Percentiles rank a stretch among this genome's conserved stretches.
These are phyloP conservation scores for Melanargia galathea DNA, from an alignment of 2,888 invertebrate genomes.

Conservation along the genomic window DNA sequence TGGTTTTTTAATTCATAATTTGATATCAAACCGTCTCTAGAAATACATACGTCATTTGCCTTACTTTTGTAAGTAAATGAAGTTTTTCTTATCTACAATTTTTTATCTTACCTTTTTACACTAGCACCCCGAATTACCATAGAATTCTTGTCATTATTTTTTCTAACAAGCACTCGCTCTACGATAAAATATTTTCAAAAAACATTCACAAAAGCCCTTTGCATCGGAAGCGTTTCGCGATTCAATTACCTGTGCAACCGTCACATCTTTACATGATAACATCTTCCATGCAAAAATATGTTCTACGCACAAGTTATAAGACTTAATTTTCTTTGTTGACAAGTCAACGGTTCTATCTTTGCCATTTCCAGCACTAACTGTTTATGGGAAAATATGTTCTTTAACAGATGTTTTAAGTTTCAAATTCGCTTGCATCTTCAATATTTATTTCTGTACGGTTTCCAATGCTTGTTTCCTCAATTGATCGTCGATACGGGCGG, in stretches of 20 bases:
- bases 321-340: neutral
- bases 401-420: neutral
- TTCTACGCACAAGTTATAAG: neutral
- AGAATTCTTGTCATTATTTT: neutral
- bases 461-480: conserved; percentile 16
- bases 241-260: conserved; percentile 28
- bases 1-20: too few species aligned
- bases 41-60: too few species aligned
- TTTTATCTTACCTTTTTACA: neutral
- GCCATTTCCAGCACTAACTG: conserved; percentile 6
- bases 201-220: conserved; percentile 7
- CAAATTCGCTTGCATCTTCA: neutral
- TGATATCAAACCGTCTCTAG: too few species aligned
- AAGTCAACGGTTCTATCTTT: neutral
- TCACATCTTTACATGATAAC: conserved; percentile 8
- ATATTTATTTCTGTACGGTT: neutral
- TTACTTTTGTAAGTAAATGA: too few species aligned
- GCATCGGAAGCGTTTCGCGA: conserved; percentile 21
- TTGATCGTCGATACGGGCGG: conserved; percentile 13
- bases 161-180: neutral
- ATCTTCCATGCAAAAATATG: neutral
- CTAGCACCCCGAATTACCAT: neutral
- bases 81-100: too few species aligned
- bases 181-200: conserved; percentile 14
- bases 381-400: neutral